Evolutionary conservation across 2,797 vertebrate genomes (phyloP), one percentile per base, ranked within the genome.

Genomic region (Notolepis coatsorum): DNA sequence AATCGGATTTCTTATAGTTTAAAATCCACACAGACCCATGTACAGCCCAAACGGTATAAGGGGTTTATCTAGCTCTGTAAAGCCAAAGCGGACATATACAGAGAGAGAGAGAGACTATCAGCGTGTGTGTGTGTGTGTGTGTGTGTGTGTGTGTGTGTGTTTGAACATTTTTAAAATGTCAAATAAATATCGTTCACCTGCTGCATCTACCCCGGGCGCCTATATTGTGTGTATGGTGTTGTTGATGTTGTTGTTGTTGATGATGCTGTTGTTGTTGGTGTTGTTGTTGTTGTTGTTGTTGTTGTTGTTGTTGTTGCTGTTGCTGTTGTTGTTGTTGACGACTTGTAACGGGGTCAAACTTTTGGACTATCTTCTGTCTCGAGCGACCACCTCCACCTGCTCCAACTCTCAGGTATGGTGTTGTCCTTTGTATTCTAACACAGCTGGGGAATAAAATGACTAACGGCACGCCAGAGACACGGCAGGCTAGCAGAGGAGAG

Each of bases 1-100:
- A 93, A 92, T 92, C 89, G 90, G 90, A 92, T 93, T 93, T 93
- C 91, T 92, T 93, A 89, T 91, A 91, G 86, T 92, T 92, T 91
- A 80, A 91, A 93, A 91, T 91, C 90, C 90, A 89, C 88, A 85
- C 84, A 79, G 78, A 81, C 79, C 78, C 84, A 82, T 83, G 89
- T 84, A 83, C 55, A 47, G 88, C 83, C 88, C 88, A 91, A 92
- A 93, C 90, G 87, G 89, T 89, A 88, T 92, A 91, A 93, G 88
- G 90, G 91, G 89, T 93, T 93, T 92, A 92, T 91, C 89, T 77
- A 65, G 87, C 85, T 84, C 46, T 83, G 81, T 85, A 88, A 90
- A 90, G 89, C 90, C 88, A 90, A 88, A 79, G 89, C 85, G 77
- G 82, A 91, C 88, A 92, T 90, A 91, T 90, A 92, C 91, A 92